Conservation (phyloP, 1,140 invertebrate genomes). For the Condylostylus longicornis region DNA sequence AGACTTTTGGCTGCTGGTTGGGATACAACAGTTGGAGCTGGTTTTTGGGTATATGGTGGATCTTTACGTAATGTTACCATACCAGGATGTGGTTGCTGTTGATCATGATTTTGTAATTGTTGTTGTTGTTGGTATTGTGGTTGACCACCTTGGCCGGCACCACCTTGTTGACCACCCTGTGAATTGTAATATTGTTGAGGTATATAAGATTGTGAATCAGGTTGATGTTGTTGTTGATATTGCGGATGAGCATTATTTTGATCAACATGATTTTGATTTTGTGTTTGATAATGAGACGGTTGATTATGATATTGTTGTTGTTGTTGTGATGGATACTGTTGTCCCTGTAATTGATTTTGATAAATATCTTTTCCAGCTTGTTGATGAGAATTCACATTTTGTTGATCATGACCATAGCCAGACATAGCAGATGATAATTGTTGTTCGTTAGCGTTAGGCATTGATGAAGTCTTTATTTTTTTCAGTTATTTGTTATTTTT, state of each 20-base stretch:
- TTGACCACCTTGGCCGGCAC: conserved; percentile 8
- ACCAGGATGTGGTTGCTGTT: conserved; percentile 30
- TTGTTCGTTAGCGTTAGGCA: too few relatives aligned
- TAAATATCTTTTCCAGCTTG: too few relatives aligned
- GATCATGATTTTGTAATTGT: conserved; percentile 7
- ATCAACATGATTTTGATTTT: conserved; percentile 5
- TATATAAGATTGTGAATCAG: conserved; percentile 16
- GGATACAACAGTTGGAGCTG: conserved; percentile 45
- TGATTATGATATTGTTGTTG: neutral
- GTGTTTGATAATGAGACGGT: conserved; percentile 12
- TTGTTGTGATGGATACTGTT: conserved; percentile 4
- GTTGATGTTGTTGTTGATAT: conserved; percentile 14
- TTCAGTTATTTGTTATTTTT: too few relatives aligned
- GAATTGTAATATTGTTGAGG: neutral
- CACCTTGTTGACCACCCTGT: too few relatives aligned
- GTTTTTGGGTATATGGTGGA: conserved; percentile 54
- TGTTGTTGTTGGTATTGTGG: conserved; percentile 25
- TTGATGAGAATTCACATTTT: too few relatives aligned
- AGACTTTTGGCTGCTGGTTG: conserved; percentile 51
- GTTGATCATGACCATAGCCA: too few relatives aligned
- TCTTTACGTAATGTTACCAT: conserved; percentile 52
- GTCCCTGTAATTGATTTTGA: too few relatives aligned
- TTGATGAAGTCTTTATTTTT: too few relatives aligned
- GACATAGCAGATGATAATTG: too few relatives aligned
- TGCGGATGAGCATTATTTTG: conserved; percentile 30